Conservation (phyloP, 1,140 invertebrate species). For the Drosophila kanapiae region DNA sequence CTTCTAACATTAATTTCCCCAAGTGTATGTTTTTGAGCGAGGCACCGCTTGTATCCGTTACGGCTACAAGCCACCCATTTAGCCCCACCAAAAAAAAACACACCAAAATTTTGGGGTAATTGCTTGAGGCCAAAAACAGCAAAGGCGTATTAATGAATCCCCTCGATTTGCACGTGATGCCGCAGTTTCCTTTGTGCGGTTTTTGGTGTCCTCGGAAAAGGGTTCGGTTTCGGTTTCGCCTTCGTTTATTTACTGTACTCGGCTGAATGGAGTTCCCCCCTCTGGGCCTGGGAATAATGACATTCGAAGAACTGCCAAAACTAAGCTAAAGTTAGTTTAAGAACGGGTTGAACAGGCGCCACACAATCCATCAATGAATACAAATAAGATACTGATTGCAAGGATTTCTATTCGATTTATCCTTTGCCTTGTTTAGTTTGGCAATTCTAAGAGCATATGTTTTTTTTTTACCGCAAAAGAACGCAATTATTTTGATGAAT, state of each 20-base stretch:
- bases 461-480: constrained; percentile 21
- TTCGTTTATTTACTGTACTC: constrained; percentile 31
- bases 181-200: constrained; percentile 32
- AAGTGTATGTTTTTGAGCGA: constrained; percentile 2
- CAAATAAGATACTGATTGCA: constrained; percentile 42
- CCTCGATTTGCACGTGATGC: constrained; percentile 42
- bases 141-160: constrained; percentile 49
- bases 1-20: accelerated
- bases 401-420: constrained; percentile 15
- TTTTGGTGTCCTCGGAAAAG: constrained; percentile 15
- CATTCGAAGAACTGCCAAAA: constrained; percentile 11
- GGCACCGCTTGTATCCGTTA: constrained; percentile 24
- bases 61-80: constrained; percentile 25
- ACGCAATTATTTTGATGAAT: constrained; percentile 29
- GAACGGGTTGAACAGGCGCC: constrained; percentile 5
- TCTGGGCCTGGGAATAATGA: constrained; percentile 10
- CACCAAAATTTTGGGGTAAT: constrained; percentile 42
- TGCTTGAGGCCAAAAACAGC: constrained; percentile 46
- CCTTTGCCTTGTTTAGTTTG: neutral
- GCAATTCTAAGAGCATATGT: constrained; percentile 18
- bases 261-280: constrained; percentile 5
- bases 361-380: constrained; percentile 37
- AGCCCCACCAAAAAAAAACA: constrained; percentile 6
- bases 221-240: constrained; percentile 1
- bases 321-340: constrained; percentile 20